Conservation (phyloP, 2,888 invertebrate genomes). For the Stenotaenia linearis region DNA sequence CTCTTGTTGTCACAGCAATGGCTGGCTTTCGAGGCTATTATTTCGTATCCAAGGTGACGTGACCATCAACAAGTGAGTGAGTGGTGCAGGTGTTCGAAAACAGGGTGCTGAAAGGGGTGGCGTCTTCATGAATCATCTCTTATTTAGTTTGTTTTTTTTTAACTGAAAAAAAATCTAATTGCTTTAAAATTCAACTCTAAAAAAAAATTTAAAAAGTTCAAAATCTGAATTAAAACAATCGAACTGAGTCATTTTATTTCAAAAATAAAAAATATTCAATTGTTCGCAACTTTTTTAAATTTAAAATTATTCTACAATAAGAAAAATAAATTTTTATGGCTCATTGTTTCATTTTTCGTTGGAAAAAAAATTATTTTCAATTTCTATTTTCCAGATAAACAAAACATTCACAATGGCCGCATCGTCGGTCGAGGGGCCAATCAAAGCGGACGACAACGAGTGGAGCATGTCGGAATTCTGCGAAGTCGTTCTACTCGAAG, state of each 20-base stretch:
- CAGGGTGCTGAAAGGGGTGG: background rate
- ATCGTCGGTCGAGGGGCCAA: background rate
- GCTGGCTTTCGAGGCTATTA: background rate
- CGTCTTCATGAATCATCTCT: background rate
- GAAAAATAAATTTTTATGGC: constrained; percentile 13
- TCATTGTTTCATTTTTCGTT: background rate
- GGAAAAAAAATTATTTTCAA: background rate
- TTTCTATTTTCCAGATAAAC: background rate
- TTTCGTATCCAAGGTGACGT: background rate
- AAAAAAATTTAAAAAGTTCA: too few relatives aligned
- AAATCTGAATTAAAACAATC: too few relatives aligned
- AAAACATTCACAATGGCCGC: constrained; percentile 24
- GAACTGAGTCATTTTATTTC: too few relatives aligned
- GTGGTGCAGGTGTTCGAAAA: background rate
- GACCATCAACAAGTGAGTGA: background rate
- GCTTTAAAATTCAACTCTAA: too few relatives aligned
- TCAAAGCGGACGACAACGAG: constrained; percentile 26
- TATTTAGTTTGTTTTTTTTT: background rate
- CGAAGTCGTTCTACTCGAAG: constrained; percentile 22
- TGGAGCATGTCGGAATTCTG: constrained; percentile 27
- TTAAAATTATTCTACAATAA: background rate
- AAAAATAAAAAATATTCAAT: too few relatives aligned
- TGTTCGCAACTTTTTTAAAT: background rate
- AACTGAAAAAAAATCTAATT: background rate
- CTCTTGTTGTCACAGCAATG: background rate